phyloP scores from a whole-genome alignment of 2,797 vertebrate species.

The Psittacula echo region DNA sequence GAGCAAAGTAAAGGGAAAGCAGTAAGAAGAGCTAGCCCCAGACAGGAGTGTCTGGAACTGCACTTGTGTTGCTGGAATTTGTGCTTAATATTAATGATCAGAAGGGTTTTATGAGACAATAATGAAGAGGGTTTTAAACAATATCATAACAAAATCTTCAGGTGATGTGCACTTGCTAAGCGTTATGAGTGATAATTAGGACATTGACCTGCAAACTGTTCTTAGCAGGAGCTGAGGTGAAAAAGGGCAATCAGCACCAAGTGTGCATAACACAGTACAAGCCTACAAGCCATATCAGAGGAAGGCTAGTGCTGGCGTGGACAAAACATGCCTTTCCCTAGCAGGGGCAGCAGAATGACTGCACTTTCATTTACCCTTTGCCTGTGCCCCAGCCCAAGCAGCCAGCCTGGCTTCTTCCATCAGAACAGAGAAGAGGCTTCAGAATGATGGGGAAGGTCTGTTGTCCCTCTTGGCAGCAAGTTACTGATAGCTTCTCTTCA shows the following conservation, averaged over 20 bases:
- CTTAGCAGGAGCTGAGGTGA: background rate
- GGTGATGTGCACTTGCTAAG: background rate
- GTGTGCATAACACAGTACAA: background rate
- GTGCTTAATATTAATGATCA: background rate
- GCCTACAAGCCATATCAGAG: background rate
- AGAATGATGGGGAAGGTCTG: background rate
- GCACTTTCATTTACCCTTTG: background rate
- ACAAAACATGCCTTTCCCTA: background rate
- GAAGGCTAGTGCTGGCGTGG: fast-evolving
- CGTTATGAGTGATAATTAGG: background rate
- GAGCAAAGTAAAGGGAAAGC: background rate
- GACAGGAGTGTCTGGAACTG: background rate
- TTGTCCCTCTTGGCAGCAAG: background rate
- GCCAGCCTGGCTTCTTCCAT: background rate
- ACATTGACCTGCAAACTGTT: background rate
- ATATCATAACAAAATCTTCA: background rate
- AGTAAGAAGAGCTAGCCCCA: background rate
- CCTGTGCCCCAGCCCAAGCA: background rate
- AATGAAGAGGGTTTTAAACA: background rate
- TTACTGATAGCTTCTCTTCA: background rate
- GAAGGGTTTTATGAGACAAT: background rate
- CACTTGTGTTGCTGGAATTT: background rate
- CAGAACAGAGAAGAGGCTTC: background rate
- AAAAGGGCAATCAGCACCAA: background rate
- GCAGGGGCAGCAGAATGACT: background rate